These are phyloP conservation scores for Hephaestus fuliginosus DNA, from an alignment of 2,797 vertebrate species.

Conservation along the genomic window DNA sequence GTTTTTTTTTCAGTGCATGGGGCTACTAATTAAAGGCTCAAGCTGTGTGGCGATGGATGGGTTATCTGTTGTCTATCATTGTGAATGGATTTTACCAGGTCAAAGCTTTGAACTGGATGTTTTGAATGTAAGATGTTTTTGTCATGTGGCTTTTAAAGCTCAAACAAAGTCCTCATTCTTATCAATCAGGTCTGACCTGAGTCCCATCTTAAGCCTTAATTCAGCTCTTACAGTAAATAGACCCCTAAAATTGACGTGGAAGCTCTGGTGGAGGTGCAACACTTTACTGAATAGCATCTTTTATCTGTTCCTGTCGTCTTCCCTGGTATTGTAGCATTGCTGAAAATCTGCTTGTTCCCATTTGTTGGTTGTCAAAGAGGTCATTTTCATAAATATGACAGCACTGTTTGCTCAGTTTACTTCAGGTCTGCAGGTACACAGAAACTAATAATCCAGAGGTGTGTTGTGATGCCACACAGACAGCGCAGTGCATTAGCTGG, in stretches of 20 bases:
- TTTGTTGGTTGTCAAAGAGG: constrained; percentile 22
- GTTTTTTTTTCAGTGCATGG: not conserved
- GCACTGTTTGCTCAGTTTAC: constrained; percentile 3
- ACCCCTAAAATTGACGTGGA: not conserved
- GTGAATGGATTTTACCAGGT: not conserved
- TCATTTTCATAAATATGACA: constrained; percentile 32
- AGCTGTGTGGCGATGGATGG: not conserved
- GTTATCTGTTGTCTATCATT: not conserved
- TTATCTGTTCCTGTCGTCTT: not conserved
- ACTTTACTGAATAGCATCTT: not conserved
- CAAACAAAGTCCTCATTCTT: not conserved
- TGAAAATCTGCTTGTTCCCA: constrained; percentile 22
- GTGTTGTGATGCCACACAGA: constrained; percentile 1
- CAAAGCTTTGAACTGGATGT: too few relatives aligned
- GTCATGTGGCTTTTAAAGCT: not conserved
- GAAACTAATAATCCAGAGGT: not conserved
- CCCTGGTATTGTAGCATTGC: not conserved
- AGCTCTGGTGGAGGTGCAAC: not conserved
- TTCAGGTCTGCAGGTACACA: constrained; percentile 16
- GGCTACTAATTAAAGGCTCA: not conserved
- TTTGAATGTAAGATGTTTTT: not conserved
- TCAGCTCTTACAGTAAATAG: not conserved
- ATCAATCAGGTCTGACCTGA: not conserved
- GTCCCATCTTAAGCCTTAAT: not conserved
- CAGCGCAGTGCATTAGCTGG: not conserved